Evolutionary conservation across 2,113 vertebrate genomes (phyloP).

Genomic region (Ciconia boyciana): DNA sequence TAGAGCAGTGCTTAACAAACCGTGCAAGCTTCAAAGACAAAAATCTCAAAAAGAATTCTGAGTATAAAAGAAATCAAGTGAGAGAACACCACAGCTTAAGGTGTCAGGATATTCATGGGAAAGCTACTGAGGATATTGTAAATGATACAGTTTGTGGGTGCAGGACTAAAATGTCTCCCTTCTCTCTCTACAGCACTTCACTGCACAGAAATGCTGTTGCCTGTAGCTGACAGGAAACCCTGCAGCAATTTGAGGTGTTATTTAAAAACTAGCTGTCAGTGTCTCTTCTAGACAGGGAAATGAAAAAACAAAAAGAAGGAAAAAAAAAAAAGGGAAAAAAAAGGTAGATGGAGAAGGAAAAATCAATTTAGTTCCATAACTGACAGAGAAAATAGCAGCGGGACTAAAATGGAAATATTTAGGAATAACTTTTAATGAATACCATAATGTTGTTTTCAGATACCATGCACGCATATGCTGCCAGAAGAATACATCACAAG

Average conservation of each 20-base stretch:
- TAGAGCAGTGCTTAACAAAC: background rate
- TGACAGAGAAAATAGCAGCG: background rate
- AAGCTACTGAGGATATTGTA: background rate
- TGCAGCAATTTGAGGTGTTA: background rate
- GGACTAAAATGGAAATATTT: background rate
- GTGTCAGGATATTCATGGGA: background rate
- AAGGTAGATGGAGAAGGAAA: background rate
- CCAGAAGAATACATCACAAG: background rate
- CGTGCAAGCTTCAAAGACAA: background rate
- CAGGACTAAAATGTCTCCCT: background rate
- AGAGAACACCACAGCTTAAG: background rate
- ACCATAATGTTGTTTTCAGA: background rate
- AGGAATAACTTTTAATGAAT: background rate
- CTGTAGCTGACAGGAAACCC: background rate
- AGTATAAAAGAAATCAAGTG: background rate
- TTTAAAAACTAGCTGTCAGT: background rate
- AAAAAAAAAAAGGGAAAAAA: background rate
- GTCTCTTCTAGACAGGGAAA: background rate
- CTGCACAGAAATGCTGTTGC: background rate
- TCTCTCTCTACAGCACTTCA: background rate
- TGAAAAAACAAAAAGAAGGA: background rate
- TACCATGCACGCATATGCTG: rapidly evolving
- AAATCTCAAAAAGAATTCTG: background rate
- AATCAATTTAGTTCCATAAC: background rate
- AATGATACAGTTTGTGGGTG: background rate